Conservation (phyloP, 2,797 vertebrate genomes). For the Hyperoplus immaculatus region DNA sequence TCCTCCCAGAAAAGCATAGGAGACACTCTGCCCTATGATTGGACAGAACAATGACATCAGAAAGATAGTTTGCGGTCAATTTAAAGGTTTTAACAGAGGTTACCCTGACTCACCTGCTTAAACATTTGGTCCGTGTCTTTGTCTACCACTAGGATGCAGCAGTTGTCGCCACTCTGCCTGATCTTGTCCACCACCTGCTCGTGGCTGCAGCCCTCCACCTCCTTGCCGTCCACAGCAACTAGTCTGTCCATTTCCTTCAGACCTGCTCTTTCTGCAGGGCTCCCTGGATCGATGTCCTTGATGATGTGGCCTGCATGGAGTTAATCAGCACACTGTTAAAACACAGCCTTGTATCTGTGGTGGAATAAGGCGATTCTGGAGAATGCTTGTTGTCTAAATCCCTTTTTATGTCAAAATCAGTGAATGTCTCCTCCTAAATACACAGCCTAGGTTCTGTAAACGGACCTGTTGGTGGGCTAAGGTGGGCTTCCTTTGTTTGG, state of each 20-base stretch:
- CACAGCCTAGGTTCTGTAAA: too few relatives aligned
- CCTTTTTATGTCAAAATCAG: too few relatives aligned
- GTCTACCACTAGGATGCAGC: constrained; percentile 90
- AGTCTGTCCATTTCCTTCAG: constrained; percentile 90
- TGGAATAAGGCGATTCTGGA: neutral
- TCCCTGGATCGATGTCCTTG: constrained; percentile 87
- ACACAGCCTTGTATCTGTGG: neutral
- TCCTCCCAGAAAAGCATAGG: constrained; percentile 89
- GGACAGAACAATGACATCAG: constrained; percentile 4
- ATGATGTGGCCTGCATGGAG: constrained; percentile 87
- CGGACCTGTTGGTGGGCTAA: too few relatives aligned
- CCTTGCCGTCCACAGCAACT: constrained; percentile 89
- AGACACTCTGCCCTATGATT: constrained; percentile 87
- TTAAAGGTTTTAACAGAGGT: neutral
- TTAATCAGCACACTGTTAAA: constrained; percentile 30
- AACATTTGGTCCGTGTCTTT: constrained; percentile 89
- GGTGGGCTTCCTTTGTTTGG: too few relatives aligned
- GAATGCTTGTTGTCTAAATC: neutral
- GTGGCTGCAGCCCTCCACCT: constrained; percentile 85
- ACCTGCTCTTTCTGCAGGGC: constrained; percentile 88
- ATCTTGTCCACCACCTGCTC: constrained; percentile 89
- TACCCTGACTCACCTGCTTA: constrained; percentile 83
- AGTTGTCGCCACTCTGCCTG: constrained; percentile 81
- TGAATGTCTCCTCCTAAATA: too few relatives aligned
- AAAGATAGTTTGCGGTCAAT: neutral